Base-by-base conservation (phyloP, 2,888 invertebrate species). In the Oligia latruncula region DNA sequence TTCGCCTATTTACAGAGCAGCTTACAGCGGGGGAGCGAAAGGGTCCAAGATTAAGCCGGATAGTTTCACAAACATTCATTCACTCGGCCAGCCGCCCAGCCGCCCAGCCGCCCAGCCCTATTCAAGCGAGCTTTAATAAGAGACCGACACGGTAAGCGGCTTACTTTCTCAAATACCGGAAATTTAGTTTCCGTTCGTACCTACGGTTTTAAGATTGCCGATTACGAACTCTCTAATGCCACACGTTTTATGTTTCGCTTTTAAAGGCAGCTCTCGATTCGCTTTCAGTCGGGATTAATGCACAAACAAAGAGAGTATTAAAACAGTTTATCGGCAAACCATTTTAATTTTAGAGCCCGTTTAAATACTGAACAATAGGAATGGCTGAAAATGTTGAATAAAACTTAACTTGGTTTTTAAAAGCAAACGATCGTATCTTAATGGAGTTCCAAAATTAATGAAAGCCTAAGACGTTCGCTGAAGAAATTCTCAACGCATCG, bases 71-170 rank as follows among this genome's bases (percentile, higher is more conserved):
- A 88, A 91, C 93, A 92, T 92, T 93, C 93, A 93, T 90, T 93
- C 92, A 93, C 90, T 92, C 92, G 89, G 72, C 68, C 72, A 43
- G 46, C 87, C 87, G 23, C 58, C 70, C 72, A 29, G 46, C 87
- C 87, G 23, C 58, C 70, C 72, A 29, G 73, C 74, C 92, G 89
- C 76, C 72, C 82, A 55, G 65, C 90, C 90, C 91, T 92, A 93
- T 93, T 93, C 92, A 93, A 87, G 84, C 90, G 87, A 89, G 91
- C 86, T 90, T 92, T 92, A 94, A 93, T 94, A 93, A 93, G 93
- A 89, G 90, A 83, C 85, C 87, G 86, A 84, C 89, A 88, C 89
- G 86, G 91, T 94, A 95, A 94, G 94, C 94, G 91, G 95, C 95
- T 95, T 95, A 95, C 92, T 88, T 88, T 90, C 90, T 89, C 86